Evolutionary conservation across 2,888 invertebrate species (phyloP), one percentile per base, ranked within the genome.

Genomic region (Leptinotarsa rubiginosa): DNA sequence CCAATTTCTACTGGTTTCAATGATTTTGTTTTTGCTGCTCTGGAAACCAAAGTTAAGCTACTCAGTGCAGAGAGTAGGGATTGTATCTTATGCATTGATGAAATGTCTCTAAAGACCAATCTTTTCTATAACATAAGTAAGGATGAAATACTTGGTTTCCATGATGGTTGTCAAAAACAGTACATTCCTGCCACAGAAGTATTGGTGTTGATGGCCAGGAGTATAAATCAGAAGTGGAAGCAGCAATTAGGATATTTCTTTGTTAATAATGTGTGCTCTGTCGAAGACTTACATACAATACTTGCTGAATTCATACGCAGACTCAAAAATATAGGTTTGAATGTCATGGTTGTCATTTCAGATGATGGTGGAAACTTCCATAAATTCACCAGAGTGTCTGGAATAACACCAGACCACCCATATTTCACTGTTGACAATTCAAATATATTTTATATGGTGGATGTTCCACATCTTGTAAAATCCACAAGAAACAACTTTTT

Each of bases 141-240:
- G 64, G 74, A 74, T 74, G 65, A 70, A 70, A 69, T 73, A 10
- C 59, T 73, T 22, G 73, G 73, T 18, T 73, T 73, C 31, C 73
- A 73, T 73, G 41, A 73, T 18, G 22, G 16, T 10, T 3, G 13
- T 54, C 13, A 54, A 52, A 70, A 65, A 66, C 59, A 18, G 4
- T 74, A 16, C 31, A 7, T 69, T 16, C 59, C 66, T 41, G 70
- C 59, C 5, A 65, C 16, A n/a, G 22, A 74, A 47, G 69, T 20
- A 16, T 18, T 73, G 15, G 73, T 73, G 7, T 18, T 69, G 18
- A 73, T 73, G 69, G 69, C 69, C 3, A 69, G 69, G 59, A 54
- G 69, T 15, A 73, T 73, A 3, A 18, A 54, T 65, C n/a, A 15
- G 12, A 70, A 70, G 20, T 74, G 70, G 59, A 74, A 74, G 18